phyloP scores from a whole-genome alignment of 1,140 invertebrate genomes.

The Panulirus ornatus region DNA sequence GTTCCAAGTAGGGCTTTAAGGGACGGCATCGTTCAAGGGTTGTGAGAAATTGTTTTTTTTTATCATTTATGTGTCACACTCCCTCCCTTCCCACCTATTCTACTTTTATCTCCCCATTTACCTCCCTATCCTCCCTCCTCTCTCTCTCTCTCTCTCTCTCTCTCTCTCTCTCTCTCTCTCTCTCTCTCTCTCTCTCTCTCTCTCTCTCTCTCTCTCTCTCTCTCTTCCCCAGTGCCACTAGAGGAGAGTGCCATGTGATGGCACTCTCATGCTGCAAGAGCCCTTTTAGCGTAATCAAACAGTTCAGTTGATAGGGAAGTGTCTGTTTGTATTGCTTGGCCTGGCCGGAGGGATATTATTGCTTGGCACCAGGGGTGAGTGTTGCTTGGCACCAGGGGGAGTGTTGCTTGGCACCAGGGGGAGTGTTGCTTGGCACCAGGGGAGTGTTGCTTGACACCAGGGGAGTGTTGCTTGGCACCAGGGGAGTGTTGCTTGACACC shows the following conservation, averaged over 20 bases:
- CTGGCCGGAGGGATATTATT: neutral
- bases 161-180: constrained; percentile 9
- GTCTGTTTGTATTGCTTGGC: neutral
- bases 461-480: too few relatives aligned
- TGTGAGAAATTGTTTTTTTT: too few relatives aligned
- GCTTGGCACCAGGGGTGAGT: neutral
- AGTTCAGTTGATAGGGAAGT: neutral
- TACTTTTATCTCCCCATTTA: neutral
- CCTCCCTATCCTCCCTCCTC: neutral
- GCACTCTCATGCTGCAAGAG: neutral
- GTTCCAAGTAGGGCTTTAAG: too few relatives aligned
- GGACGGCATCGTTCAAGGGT: too few relatives aligned
- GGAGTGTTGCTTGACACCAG: neutral
- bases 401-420: neutral
- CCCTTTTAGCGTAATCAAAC: neutral
- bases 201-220: neutral
- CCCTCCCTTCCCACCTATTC: too few relatives aligned
- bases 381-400: neutral
- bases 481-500: too few relatives aligned
- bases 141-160: neutral
- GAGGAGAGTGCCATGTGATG: too few relatives aligned
- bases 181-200: constrained; percentile 8
- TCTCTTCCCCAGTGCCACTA: neutral
- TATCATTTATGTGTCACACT: too few relatives aligned
- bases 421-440: neutral